Conservation (phyloP, 2,113 vertebrate genomes). For the Pomatorhinus ruficollis region DNA sequence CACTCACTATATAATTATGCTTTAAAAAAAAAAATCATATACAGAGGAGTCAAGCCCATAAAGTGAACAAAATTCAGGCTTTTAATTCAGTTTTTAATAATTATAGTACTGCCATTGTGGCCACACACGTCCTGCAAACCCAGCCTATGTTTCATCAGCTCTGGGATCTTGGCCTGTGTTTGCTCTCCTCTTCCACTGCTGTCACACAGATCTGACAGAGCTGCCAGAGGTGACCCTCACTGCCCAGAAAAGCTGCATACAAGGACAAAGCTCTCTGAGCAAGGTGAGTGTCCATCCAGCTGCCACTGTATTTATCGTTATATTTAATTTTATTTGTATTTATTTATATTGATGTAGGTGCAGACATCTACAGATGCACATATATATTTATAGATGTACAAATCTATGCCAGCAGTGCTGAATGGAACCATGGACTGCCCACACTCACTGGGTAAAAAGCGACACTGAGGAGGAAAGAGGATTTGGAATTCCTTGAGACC, state of each 20-base stretch:
- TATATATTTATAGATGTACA: accelerated
- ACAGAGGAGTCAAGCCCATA: background rate
- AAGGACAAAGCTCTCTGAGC: background rate
- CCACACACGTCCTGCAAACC: background rate
- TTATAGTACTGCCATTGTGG: background rate
- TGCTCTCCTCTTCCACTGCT: background rate
- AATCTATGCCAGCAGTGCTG: background rate
- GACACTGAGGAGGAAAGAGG: background rate
- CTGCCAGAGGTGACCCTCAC: background rate
- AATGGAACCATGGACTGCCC: background rate
- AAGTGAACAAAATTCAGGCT: background rate
- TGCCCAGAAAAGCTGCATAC: background rate
- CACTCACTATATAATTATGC: background rate
- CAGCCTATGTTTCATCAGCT: background rate
- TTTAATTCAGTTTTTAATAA: background rate
- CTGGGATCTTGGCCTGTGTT: background rate
- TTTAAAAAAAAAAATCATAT: background rate
- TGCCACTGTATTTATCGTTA: background rate
- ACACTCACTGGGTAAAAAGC: background rate
- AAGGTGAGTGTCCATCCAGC: background rate
- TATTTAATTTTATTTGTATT: background rate
- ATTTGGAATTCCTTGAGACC: background rate
- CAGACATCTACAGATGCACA: accelerated
- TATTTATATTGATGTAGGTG: background rate
- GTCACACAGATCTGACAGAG: background rate